These are phyloP conservation scores for Euzophera pinguis DNA, from an alignment of 2,888 invertebrate genomes.

Conservation along the genomic window DNA sequence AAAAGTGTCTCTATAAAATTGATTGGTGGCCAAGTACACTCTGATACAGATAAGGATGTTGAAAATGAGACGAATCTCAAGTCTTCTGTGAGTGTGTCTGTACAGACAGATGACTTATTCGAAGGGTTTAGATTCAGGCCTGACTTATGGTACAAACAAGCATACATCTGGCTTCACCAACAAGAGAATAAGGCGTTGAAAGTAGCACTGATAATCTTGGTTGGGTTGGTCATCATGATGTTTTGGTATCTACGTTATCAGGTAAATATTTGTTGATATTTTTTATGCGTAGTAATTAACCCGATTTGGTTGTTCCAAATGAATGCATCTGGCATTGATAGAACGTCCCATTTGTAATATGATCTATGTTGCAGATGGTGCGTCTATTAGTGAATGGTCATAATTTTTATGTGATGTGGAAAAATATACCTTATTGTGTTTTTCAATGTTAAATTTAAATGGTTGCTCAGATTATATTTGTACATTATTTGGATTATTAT, in stretches of 20 bases:
- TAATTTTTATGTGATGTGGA: background rate
- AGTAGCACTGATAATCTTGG: conserved; percentile 83
- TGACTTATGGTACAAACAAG: conserved; percentile 60
- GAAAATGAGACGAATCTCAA: conserved; percentile 70
- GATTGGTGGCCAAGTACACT: conserved; percentile 64
- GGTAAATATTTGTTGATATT: conserved; percentile 54
- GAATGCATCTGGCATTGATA: conserved; percentile 13
- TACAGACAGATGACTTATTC: conserved; percentile 80
- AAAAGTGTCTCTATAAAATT: conserved; percentile 48
- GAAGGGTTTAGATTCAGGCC: conserved; percentile 62
- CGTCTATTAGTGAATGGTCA: background rate
- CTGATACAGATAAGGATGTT: conserved; percentile 51
- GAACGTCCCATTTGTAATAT: background rate
- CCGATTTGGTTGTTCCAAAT: conserved; percentile 5
- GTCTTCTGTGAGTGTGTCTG: conserved; percentile 68
- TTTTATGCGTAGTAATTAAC: conserved; percentile 10
- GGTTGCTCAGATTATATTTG: background rate
- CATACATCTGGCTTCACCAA: conserved; percentile 83
- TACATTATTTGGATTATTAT: background rate
- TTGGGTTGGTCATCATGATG: conserved; percentile 84
- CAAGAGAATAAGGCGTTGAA: conserved; percentile 88
- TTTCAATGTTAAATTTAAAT: background rate
- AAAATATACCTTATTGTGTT: background rate
- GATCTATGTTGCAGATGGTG: conserved; percentile 2
- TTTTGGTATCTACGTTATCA: conserved; percentile 88